Base-by-base conservation (phyloP, 2,888 invertebrate genomes). In the Drepanosiphum platanoidis region DNA sequence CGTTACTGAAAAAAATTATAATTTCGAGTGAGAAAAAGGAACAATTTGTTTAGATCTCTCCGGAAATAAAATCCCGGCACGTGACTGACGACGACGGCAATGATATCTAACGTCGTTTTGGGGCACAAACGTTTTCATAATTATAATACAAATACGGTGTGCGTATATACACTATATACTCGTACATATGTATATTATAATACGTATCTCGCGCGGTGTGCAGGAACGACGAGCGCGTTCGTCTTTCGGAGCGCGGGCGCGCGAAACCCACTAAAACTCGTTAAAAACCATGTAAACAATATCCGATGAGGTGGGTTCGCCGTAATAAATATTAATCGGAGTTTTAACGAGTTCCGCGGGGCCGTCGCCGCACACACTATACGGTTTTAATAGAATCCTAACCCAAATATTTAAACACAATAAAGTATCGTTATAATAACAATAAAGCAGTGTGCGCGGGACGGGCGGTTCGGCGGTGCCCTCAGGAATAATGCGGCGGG, bases 371-470 rank as follows among this genome's bases (percentile, higher is more conserved):
- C 2, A 13, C 32, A 80, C 34, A 68, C 46, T 82, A 72, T 82
- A 82, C 58, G 84, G 84, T 75, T 84, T 84, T 84, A 84, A 84
- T 84, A 84, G 84, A 84, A 84, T 84, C 77, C 84, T 77, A 84
- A 77, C 84, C 84, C 84, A 84, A 84, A 84, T 84, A 84, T 84
- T 84, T 84, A 77, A 84, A 84, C 84, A 84, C 84, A 77, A 84
- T 84, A 84, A 75, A 84, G 77, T 84, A 77, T 84, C 84, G 84
- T 84, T 84, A 84, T 77, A 77, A 84, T 84, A 84, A 84, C 68
- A 84, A 84, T 84, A 84, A 75, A 83, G 78, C 42, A 68, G 74
- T 32, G 61, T 42, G 61, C 3, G 64, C 18, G 34, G 64, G n/a
- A 27, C 32, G 42, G 18, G 61, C n/a, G 13, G 71, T 5, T 39